phyloP scores from a whole-genome alignment of 2,888 invertebrate species.

The Griposia aprilina region DNA sequence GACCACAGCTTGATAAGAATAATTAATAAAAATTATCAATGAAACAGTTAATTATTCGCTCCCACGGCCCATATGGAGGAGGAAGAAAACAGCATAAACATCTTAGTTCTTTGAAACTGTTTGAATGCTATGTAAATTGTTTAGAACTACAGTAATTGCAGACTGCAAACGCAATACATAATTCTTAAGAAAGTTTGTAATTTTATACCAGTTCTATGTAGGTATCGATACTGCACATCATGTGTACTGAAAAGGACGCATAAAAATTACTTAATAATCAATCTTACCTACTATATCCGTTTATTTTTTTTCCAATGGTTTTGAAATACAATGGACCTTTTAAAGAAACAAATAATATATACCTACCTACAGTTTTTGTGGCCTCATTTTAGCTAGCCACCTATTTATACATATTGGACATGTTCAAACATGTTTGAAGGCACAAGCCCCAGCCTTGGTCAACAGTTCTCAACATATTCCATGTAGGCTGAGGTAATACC shows the following conservation, averaged over 20 bases:
- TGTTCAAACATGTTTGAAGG: constrained; percentile 71
- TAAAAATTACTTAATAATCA: constrained; percentile 3
- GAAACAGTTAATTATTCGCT: constrained; percentile 39
- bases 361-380: not conserved
- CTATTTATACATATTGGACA: constrained; percentile 54
- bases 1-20: constrained; percentile 38
- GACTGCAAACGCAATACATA: constrained; percentile 20
- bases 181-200: constrained; percentile 32
- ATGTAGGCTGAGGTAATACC: constrained; percentile 59
- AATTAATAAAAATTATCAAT: constrained; percentile 46
- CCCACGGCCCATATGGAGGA: constrained; percentile 34
- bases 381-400: constrained; percentile 10
- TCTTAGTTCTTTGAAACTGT: constrained; percentile 34
- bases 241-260: not conserved
- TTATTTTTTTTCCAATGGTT: not conserved
- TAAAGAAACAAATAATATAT: constrained; percentile 9
- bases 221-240: constrained; percentile 12
- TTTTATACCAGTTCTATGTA: constrained; percentile 2
- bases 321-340: constrained; percentile 7
- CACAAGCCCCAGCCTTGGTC: constrained; percentile 63
- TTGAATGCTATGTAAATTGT: constrained; percentile 31
- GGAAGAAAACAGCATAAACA: constrained; percentile 38
- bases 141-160: constrained; percentile 38
- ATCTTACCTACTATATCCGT: not conserved
- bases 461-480: constrained; percentile 57